Evolutionary conservation across 2,888 invertebrate species (phyloP).

Genomic region (Agrotis puta): DNA sequence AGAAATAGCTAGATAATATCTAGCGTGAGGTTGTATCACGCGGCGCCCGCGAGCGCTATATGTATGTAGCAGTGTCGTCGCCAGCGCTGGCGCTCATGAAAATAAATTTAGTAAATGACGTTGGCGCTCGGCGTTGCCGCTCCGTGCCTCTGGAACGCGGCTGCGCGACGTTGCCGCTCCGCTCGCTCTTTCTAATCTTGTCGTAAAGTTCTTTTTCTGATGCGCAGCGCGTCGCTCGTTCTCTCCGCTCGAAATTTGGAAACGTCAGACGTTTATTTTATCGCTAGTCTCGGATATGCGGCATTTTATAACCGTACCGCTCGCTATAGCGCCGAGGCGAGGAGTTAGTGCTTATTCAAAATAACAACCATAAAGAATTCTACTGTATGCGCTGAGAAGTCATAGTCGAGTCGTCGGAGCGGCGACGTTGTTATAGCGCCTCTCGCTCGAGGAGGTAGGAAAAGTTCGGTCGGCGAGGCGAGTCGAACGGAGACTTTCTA

Average conservation of each 20-base stretch:
- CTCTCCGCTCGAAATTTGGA: slow-evolving; percentile 89
- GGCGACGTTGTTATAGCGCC: slow-evolving; percentile 78
- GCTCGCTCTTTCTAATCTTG: slow-evolving; percentile 91
- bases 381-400: slow-evolving; percentile 72
- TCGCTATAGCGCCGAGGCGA: slow-evolving; percentile 76
- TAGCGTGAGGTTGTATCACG: slow-evolving; percentile 82
- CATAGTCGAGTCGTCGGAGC: slow-evolving; percentile 72
- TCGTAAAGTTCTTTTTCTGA: slow-evolving; percentile 91
- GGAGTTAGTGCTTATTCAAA: slow-evolving; percentile 85
- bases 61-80: slow-evolving; percentile 85
- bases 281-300: slow-evolving; percentile 86
- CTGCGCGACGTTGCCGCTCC: slow-evolving; percentile 89
- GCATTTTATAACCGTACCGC: slow-evolving; percentile 86
- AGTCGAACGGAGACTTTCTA: slow-evolving; percentile 89
- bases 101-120: slow-evolving; percentile 91
- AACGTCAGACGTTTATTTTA: slow-evolving; percentile 90
- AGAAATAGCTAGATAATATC: slow-evolving; percentile 81
- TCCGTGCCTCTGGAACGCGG: slow-evolving; percentile 87
- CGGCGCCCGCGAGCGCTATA: slow-evolving; percentile 76
- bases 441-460: slow-evolving; percentile 85
- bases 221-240: slow-evolving; percentile 89
- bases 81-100: slow-evolving; percentile 90
- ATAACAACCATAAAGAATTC: slow-evolving; percentile 84
- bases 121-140: slow-evolving; percentile 88
- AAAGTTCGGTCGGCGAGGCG: slow-evolving; percentile 88